Percentiles rank a stretch among this genome's conserved stretches.
These are phyloP conservation scores for Hemibagrus guttatus DNA, from an alignment of 2,797 vertebrate genomes.

Conservation along the genomic window DNA sequence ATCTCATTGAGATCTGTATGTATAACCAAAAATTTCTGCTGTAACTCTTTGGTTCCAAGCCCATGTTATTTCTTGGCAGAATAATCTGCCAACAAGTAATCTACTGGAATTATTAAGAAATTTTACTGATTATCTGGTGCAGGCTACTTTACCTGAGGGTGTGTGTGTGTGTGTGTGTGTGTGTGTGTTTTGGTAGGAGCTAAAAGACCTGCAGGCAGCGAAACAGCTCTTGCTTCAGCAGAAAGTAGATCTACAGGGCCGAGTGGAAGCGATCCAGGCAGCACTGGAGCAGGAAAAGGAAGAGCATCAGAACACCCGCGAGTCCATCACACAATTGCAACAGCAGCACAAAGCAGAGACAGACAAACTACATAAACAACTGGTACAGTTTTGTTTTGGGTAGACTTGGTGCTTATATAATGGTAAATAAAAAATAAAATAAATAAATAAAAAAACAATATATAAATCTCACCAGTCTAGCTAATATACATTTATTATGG, in stretches of 20 bases:
- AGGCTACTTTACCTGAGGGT: not conserved
- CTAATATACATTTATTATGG: not conserved
- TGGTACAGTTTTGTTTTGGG: constrained; percentile 73
- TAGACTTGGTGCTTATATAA: not conserved
- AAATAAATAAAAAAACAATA: not conserved
- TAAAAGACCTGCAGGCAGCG: constrained; percentile 85
- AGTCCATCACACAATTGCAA: constrained; percentile 79
- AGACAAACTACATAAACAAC: constrained; percentile 78
- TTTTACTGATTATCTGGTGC: too few relatives aligned
- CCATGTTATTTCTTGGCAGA: not conserved
- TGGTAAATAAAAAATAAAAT: constrained; percentile 1
- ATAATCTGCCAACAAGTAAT: not conserved
- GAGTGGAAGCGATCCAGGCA: constrained; percentile 76
- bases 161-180: constrained; percentile 23
- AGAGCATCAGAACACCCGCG: constrained; percentile 79
- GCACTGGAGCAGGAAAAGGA: constrained; percentile 83
- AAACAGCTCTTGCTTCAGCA: constrained; percentile 94
- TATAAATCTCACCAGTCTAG: not conserved
- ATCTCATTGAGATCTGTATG: not conserved
- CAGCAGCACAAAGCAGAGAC: constrained; percentile 80
- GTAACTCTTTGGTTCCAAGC: not conserved
- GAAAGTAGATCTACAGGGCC: constrained; percentile 90
- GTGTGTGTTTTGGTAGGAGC: constrained; percentile 73
- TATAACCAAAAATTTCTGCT: not conserved
- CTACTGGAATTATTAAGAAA: not conserved